These are phyloP conservation scores for Heloderma charlesbogerti DNA, from an alignment of 2,113 vertebrate species.

Conservation along the genomic window DNA sequence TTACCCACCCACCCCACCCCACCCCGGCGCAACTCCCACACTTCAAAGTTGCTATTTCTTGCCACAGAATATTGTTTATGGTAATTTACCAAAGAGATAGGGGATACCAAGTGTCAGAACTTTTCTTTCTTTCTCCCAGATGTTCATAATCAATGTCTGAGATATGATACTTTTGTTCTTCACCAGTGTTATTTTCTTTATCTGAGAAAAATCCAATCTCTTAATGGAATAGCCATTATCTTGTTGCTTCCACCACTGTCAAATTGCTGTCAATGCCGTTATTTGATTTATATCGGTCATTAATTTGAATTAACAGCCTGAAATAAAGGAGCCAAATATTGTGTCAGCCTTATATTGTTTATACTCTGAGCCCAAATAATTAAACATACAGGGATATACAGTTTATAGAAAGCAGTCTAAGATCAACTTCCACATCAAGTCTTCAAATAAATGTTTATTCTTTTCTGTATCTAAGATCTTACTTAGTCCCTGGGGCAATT, in stretches of 20 bases:
- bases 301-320: constrained; percentile 5
- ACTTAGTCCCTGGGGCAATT: background rate
- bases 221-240: background rate
- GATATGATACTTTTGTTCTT: background rate
- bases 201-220: background rate
- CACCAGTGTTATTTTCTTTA: background rate
- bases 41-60: too few relatives aligned
- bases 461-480: background rate
- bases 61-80: too few relatives aligned
- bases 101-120: background rate
- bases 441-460: background rate
- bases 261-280: background rate
- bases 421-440: background rate
- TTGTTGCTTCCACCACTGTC: background rate
- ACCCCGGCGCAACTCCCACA: too few relatives aligned
- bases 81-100: too few relatives aligned
- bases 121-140: background rate
- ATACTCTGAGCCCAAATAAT: background rate
- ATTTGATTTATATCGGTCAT: background rate
- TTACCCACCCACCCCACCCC: too few relatives aligned
- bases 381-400: background rate
- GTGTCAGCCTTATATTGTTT: background rate
- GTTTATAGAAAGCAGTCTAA: background rate
- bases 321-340: background rate
- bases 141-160: background rate